Evolutionary conservation across 2,113 vertebrate species (phyloP).

Genomic region (Dicrurus megarhynchus): DNA sequence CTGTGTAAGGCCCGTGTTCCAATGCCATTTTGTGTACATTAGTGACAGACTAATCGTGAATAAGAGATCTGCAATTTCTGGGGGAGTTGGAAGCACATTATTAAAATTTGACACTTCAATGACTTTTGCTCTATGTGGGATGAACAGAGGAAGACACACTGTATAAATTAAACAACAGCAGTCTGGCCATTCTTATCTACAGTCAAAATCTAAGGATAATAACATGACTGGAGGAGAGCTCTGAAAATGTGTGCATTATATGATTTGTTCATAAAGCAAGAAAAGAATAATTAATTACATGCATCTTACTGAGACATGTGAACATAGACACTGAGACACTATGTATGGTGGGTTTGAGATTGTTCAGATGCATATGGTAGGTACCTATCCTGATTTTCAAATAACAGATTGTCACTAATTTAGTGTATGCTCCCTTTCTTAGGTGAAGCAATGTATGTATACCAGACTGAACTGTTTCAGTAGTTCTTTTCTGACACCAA

Average conservation of each 20-base stretch:
- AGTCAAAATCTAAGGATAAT: neutral
- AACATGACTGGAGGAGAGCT: neutral
- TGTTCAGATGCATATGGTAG: neutral
- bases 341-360: rapidly evolving
- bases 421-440: neutral
- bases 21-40: neutral
- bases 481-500: neutral
- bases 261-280: neutral
- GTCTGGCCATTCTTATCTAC: neutral
- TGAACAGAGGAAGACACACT: neutral
- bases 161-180: neutral
- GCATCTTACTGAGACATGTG: neutral
- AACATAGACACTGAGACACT: neutral
- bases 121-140: neutral
- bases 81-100: neutral
- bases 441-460: neutral
- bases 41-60: neutral
- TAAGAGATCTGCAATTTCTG: neutral
- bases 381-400: neutral
- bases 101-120: neutral
- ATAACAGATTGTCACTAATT: neutral
- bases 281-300: neutral
- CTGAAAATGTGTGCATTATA: neutral
- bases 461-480: neutral
- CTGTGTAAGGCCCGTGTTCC: neutral